A percentile compares a stretch with the other conserved stretches of the same genome.
Evolutionary conservation across 2,888 invertebrate species (phyloP).

Genomic region (Sphaeridia pumilis): DNA sequence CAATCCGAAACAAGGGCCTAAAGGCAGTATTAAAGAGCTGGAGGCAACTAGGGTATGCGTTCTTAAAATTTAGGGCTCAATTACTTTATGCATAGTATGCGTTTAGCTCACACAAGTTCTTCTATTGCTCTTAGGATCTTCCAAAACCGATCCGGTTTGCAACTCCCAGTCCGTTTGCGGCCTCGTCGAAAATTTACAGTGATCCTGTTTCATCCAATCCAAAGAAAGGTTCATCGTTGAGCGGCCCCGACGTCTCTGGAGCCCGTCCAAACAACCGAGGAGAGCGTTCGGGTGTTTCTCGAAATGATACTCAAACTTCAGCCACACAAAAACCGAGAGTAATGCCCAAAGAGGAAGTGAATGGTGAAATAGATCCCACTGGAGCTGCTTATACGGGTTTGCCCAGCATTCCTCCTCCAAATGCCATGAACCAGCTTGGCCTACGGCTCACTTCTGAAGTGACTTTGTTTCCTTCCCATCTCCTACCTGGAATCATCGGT

Average conservation of each 20-base stretch:
- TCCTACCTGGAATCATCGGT: not conserved
- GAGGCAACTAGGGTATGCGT: not conserved
- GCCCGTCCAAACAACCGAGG: no score
- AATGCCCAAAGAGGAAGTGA: no score
- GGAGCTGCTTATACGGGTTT: no score
- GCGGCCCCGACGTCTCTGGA: no score
- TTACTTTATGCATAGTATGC: no score
- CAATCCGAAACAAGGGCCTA: not conserved
- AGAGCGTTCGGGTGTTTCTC: no score
- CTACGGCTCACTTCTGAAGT: slow-evolving; percentile 35
- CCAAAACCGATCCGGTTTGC: slow-evolving; percentile 1
- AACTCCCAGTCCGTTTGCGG: slow-evolving; percentile 21
- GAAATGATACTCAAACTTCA: no score
- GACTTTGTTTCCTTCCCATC: slow-evolving; percentile 30
- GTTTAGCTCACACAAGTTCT: no score
- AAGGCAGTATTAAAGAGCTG: not conserved
- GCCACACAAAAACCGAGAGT: no score
- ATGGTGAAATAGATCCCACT: no score
- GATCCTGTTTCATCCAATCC: slow-evolving; percentile 20
- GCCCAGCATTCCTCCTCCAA: slow-evolving; percentile 29
- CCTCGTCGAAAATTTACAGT: slow-evolving; percentile 20
- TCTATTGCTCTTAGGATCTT: no score
- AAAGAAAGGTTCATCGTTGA: no score
- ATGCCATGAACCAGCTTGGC: slow-evolving; percentile 32
- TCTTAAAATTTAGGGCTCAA: not conserved